Evolutionary conservation across 1,140 invertebrate species (phyloP).

Genomic region (Augochlora pura): DNA sequence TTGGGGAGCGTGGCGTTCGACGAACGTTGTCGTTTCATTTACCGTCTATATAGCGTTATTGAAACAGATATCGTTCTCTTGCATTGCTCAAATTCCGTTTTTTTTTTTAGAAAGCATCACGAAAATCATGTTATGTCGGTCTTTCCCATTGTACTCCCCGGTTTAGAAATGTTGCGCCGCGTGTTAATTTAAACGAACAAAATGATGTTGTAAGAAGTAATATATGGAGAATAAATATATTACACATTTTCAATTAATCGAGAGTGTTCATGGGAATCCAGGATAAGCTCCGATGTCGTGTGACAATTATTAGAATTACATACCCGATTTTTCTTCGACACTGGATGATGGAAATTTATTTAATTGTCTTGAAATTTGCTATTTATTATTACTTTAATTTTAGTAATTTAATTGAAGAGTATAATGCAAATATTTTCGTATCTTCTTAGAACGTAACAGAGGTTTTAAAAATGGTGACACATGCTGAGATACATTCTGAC

Average conservation of each 20-base stretch:
- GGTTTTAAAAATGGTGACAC: no score
- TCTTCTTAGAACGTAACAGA: no score
- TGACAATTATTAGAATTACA: not conserved
- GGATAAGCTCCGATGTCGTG: no score
- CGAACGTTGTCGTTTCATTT: not conserved
- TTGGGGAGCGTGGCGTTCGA: not conserved
- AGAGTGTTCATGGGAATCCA: not conserved
- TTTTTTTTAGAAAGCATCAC: not conserved
- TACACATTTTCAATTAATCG: not conserved
- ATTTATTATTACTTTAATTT: no score
- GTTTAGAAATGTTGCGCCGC: not conserved
- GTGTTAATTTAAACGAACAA: not conserved
- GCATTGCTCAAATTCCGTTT: not conserved
- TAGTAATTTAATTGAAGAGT: no score
- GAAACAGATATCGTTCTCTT: not conserved
- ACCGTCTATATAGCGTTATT: not conserved
- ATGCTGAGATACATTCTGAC: no score
- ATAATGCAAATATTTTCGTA: no score
- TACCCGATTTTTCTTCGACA: no score
- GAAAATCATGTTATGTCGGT: not conserved
- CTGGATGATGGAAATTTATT: no score
- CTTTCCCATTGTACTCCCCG: not conserved
- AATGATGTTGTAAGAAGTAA: not conserved
- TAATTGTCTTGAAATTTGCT: no score
- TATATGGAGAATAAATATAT: conserved; percentile 4